phyloP scores from a whole-genome alignment of 2,113 vertebrate genomes.

The Pomatostomus ruficeps region DNA sequence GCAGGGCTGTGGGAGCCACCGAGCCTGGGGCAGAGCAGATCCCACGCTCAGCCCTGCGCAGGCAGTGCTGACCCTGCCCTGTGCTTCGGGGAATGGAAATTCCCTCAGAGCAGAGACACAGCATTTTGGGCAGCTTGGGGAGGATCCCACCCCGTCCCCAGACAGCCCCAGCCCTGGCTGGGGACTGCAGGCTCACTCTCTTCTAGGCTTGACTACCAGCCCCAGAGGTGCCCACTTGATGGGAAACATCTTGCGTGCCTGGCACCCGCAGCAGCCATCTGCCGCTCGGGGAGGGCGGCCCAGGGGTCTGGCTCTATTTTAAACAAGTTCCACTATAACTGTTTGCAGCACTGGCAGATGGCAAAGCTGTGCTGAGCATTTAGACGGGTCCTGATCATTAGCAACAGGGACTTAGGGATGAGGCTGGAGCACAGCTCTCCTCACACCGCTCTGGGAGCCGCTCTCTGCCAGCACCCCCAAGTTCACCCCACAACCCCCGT shows the following conservation, averaged over 20 bases:
- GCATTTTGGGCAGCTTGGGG: background rate
- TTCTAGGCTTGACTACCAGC: background rate
- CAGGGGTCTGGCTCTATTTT: background rate
- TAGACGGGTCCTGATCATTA: rapidly evolving
- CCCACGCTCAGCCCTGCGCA: rapidly evolving
- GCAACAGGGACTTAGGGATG: background rate
- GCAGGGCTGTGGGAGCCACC: rapidly evolving
- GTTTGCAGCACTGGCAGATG: background rate
- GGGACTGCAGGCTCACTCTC: background rate
- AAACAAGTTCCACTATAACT: background rate
- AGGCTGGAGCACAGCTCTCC: background rate
- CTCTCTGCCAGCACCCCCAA: background rate
- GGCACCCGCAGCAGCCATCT: constrained; percentile 14
- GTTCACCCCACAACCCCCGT: rapidly evolving
- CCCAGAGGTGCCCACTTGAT: constrained; percentile 27
- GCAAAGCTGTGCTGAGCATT: background rate
- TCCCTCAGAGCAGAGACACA: background rate
- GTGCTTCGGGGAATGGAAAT: background rate
- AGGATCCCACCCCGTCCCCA: constrained; percentile 28
- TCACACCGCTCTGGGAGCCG: rapidly evolving
- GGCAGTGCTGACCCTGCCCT: background rate
- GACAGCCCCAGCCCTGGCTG: background rate
- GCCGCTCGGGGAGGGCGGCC: background rate
- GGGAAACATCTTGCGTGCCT: constrained; percentile 22
- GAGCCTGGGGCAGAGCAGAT: background rate